Evolutionary conservation across 2,797 vertebrate species (phyloP).

Genomic region (Syndactyla subalaris): DNA sequence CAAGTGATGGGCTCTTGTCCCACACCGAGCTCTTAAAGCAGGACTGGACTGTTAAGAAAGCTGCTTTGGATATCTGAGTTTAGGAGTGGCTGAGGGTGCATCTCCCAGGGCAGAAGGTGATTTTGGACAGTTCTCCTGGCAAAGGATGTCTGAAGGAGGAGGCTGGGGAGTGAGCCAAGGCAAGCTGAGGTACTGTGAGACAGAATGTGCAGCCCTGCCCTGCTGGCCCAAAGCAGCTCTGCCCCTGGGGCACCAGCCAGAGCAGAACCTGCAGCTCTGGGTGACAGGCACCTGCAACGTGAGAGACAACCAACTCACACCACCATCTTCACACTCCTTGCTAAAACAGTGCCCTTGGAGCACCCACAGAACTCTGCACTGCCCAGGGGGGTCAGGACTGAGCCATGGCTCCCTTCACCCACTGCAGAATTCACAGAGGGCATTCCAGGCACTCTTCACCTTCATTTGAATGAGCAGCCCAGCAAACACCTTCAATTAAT

Average conservation of each 20-base stretch:
- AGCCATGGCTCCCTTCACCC: neutral
- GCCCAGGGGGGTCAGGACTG: neutral
- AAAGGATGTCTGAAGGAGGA: neutral
- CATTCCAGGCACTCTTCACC: rapidly evolving
- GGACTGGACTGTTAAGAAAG: neutral
- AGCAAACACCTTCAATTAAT: neutral
- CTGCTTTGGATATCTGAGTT: neutral
- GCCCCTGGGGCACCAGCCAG: too few relatives aligned
- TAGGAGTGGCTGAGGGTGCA: neutral
- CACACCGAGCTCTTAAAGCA: neutral
- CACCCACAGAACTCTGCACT: neutral
- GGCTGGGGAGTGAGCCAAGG: neutral
- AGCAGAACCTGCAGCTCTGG: neutral
- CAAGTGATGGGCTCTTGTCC: neutral
- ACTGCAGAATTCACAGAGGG: neutral
- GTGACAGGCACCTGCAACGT: rapidly evolving
- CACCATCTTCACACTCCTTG: neutral
- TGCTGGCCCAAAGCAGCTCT: neutral
- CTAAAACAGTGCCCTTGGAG: rapidly evolving
- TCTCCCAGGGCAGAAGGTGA: neutral
- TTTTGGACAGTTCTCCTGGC: neutral
- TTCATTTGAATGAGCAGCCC: neutral
- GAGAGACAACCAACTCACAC: rapidly evolving
- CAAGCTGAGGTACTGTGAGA: neutral
- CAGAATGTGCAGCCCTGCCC: neutral